Evolutionary conservation across 2,888 invertebrate genomes (phyloP), one percentile per base, ranked within the genome.

Genomic region (Polydrusus cervinus): DNA sequence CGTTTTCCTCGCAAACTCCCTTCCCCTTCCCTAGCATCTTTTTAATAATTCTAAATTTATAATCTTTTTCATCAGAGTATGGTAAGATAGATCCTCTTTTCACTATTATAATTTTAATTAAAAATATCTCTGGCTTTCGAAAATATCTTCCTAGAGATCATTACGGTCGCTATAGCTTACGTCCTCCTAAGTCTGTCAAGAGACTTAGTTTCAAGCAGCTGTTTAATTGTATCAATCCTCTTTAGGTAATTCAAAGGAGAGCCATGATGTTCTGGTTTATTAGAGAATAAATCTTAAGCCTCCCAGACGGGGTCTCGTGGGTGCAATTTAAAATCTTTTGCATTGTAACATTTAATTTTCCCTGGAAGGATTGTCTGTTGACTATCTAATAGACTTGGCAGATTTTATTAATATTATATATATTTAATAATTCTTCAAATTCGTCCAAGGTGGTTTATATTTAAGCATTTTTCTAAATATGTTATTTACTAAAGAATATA

Each of bases 151-250:
- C n/a, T 7, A 25, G 20, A 20, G 51, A 51, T 34, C 34, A 25
- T 16, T 49, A 34, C 45, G 25, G 20, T 30, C 16, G 20, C 20
- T 49, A 14, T 34, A 8, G 20, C 5, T 38, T 60, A 57, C 16
- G 38, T 60, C 5, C n/a, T 60, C 34, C 40, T 38, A 60, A 60
- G 16, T 18, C 57, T 18, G 18, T 60, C 38, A 38, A 38, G 57
- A 38, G 57, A 60, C 57, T 16, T 16, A 38, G 16, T 16, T 60
- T 30, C 38, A 60, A 57, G 57, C 68, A 68, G 43, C 79, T 82
- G 84, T 84, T 84, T 84, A 84, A 84, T 84, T 84, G 83, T 80
- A 82, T 82, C 83, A 84, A 84, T 84, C 84, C 84, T 84, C 84
- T 84, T 84, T 83, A 81, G 81, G 81, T 83, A 84, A 84, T 84